These are phyloP conservation scores for Dynastes tityus DNA, from an alignment of 2,888 invertebrate species.

Conservation along the genomic window DNA sequence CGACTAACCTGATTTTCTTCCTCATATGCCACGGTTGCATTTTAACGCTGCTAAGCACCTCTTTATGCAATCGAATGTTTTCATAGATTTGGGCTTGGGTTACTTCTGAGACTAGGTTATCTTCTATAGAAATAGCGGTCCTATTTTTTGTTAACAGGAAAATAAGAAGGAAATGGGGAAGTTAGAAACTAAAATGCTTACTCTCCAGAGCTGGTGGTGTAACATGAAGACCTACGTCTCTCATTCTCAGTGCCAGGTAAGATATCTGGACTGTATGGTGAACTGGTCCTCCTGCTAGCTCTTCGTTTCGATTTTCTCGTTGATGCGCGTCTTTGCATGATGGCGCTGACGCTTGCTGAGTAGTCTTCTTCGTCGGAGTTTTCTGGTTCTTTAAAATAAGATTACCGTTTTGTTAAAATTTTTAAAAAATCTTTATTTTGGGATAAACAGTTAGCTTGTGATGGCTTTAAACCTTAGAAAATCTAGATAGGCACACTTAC, in stretches of 20 bases:
- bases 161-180: background rate
- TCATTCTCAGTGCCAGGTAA: conserved; percentile 67
- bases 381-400: conserved; percentile 63
- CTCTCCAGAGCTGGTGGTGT: conserved; percentile 91
- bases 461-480: too few species aligned
- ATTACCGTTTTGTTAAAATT: background rate
- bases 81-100: conserved; percentile 92
- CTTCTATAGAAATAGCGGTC: conserved; percentile 85
- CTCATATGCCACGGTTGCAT: conserved; percentile 89
- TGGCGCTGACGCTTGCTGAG: conserved; percentile 88
- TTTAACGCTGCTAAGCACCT: conserved; percentile 89
- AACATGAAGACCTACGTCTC: conserved; percentile 81
- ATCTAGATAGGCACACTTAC: conserved; percentile 47
- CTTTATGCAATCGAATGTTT: conserved; percentile 92
- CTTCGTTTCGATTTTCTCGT: conserved; percentile 80
- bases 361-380: conserved; percentile 88
- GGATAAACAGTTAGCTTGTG: background rate
- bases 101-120: conserved; percentile 75
- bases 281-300: conserved; percentile 76
- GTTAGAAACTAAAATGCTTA: conserved; percentile 68
- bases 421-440: background rate
- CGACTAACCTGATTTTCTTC: conserved; percentile 86
- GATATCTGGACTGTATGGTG: conserved; percentile 73
- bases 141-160: conserved; percentile 67
- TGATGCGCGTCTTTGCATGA: conserved; percentile 85